Evolutionary conservation across 2,888 invertebrate genomes (phyloP).

Genomic region (Thumatha senex): DNA sequence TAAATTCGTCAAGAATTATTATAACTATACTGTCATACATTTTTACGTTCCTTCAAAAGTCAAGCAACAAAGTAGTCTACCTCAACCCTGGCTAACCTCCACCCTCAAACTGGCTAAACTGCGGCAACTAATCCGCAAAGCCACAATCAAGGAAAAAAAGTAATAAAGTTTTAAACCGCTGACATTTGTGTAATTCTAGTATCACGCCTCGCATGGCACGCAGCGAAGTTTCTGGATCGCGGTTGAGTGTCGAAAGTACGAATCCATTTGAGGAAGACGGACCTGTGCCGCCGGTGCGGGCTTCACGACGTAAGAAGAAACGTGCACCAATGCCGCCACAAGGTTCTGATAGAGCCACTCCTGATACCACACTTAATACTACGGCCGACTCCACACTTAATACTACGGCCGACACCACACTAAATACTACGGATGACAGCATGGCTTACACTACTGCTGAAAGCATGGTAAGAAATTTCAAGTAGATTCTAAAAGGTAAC

Average conservation of each 20-base stretch:
- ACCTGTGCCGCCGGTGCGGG: slow-evolving; percentile 77
- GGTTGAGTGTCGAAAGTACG: slow-evolving; percentile 82
- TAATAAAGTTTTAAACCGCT: no score
- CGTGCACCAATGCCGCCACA: slow-evolving; percentile 84
- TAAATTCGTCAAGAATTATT: no score
- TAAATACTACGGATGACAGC: slow-evolving; percentile 39
- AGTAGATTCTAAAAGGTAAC: no score
- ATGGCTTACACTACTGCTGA: slow-evolving; percentile 43
- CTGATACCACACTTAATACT: slow-evolving; percentile 44
- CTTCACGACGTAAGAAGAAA: slow-evolving; percentile 85
- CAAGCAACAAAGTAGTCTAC: no score
- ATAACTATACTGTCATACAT: no score
- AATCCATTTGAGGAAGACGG: slow-evolving; percentile 84
- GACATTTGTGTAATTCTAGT: slow-evolving; percentile 43
- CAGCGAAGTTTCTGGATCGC: slow-evolving; percentile 80
- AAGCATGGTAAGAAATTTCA: slow-evolving; percentile 46
- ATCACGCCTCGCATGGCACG: slow-evolving; percentile 72
- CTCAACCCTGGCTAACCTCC: no score
- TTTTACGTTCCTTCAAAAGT: no score
- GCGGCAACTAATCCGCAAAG: no score
- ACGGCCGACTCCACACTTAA: slow-evolving; percentile 37
- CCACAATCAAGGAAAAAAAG: no score
- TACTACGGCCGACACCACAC: slow-evolving; percentile 24
- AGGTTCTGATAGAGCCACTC: slow-evolving; percentile 26
- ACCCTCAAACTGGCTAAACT: no score